Base-by-base conservation (phyloP, 2,113 vertebrate genomes). In the Etia nguti region DNA sequence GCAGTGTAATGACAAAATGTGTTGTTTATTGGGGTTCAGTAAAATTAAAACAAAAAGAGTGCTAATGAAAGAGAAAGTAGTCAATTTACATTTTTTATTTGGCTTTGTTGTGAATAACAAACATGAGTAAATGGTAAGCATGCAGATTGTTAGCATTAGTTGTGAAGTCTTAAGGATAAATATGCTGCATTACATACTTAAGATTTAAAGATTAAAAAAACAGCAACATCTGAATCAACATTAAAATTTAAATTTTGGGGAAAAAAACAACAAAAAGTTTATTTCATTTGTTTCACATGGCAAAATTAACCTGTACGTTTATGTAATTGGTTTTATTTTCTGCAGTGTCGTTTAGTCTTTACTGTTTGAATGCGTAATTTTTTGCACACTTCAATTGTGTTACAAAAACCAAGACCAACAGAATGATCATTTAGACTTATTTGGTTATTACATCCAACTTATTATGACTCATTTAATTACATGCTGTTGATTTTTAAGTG, bases 61-160 rank as follows among this genome's bases (percentile, higher is more conserved):
- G 29, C 2, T 3, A 59, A 59, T 59, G 8, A 59, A 59, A 59
- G 15, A 59, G 56, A 29, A 34, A 60, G 31, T 34, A 6, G 29
- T 60, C 18, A 18, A 60, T 60, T 60, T 60, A 31, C 29, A 60
- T 20, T 60, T 60, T 60, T 34, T 60, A 60, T 60, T 60, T 60
- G 57, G 57, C 15, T 60, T 29, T 34, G 29, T 60, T 60, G 57
- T 60, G 57, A 60, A 60, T 60, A 60, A 60, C 31, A 60, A 5
- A 60, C 26, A 60, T 60, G 3, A 31, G 31, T 60, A 60, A 18
- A 18, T 18, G 8, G 8, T 60, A 31, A 60, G 0, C 8, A 60
- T 0, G 31, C 26, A 1, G 26, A 60, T 9, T 16, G 0, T 8
- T 29, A 29, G 3, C 2, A 59, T 60, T 60, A 60, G 8, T 0